Percentiles rank a stretch among this genome's conserved stretches.
Evolutionary conservation across 2,888 invertebrate species (phyloP).

Genomic region (Ornithoptera priamus): DNA sequence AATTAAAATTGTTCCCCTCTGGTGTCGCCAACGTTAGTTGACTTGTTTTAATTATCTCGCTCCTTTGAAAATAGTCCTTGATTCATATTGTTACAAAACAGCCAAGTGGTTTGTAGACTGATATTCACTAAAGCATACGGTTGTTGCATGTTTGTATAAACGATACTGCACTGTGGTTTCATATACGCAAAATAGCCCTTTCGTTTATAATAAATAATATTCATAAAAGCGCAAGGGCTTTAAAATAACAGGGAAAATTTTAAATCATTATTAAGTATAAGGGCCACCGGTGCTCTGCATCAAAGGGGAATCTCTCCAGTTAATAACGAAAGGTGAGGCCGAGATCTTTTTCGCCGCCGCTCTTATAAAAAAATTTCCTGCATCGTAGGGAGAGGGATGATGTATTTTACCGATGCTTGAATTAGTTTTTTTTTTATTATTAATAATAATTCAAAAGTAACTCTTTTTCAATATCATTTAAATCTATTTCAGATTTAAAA

Average conservation of each 20-base stretch:
- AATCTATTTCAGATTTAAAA: no score
- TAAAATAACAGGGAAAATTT: slow-evolving; percentile 59
- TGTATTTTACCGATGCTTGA: not conserved
- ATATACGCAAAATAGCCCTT: not conserved
- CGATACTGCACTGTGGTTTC: not conserved
- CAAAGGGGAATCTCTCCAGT: slow-evolving; percentile 64
- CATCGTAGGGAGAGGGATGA: slow-evolving; percentile 44
- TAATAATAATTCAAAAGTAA: not conserved
- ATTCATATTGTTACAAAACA: not conserved
- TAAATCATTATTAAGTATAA: slow-evolving; percentile 67
- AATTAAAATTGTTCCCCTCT: slow-evolving; percentile 50
- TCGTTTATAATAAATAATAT: slow-evolving; percentile 34
- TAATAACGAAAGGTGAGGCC: slow-evolving; percentile 73
- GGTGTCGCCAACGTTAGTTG: slow-evolving; percentile 39
- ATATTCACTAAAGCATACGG: no score
- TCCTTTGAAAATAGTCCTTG: not conserved
- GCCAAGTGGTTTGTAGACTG: not conserved
- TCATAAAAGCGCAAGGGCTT: slow-evolving; percentile 43
- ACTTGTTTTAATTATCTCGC: slow-evolving; percentile 33
- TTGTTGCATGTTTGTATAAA: no score
- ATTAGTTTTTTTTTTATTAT: not conserved
- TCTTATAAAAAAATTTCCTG: slow-evolving; percentile 59
- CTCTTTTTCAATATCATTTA: no score
- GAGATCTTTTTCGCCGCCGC: slow-evolving; percentile 61
- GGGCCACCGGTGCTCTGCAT: slow-evolving; percentile 59